A percentile compares a stretch with the other conserved stretches of the same genome.
These are phyloP conservation scores for Drosophila percnosoma DNA, from an alignment of 2,888 invertebrate genomes.

Conservation along the genomic window DNA sequence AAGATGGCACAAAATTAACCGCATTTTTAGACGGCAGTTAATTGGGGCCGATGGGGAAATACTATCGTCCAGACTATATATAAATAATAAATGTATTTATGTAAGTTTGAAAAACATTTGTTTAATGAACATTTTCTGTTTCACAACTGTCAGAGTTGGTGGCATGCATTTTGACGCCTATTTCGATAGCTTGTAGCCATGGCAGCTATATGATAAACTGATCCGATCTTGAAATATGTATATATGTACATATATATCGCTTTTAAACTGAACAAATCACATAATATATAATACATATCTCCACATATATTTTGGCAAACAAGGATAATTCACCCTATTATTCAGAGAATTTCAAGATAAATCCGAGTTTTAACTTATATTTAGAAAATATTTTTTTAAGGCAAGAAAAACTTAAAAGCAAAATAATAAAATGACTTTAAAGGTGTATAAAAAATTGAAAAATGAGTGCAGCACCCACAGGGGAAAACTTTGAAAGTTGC, in stretches of 20 bases:
- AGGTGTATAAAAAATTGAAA: not conserved
- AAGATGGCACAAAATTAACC: not conserved
- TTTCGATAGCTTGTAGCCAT: not conserved
- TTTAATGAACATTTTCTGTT: not conserved
- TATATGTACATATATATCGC: not conserved
- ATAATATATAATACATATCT: too few species aligned
- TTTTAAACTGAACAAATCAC: too few species aligned
- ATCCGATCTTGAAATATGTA: not conserved
- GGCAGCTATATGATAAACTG: not conserved
- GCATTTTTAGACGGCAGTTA: not conserved
- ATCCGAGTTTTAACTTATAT: not conserved
- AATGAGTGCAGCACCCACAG: not conserved
- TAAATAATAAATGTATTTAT: not conserved
- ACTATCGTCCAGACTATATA: not conserved
- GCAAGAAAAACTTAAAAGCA: not conserved
- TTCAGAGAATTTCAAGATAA: not conserved
- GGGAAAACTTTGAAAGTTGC: not conserved
- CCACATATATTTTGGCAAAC: too few species aligned
- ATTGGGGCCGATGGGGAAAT: not conserved
- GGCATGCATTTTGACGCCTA: not conserved
- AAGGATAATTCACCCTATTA: not conserved
- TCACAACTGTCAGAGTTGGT: not conserved
- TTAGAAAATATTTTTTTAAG: not conserved
- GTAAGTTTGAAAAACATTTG: not conserved
- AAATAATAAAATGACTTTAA: not conserved